Evolutionary conservation across 1,140 invertebrate genomes (phyloP).

Genomic region (Zaprionus lachaisei): DNA sequence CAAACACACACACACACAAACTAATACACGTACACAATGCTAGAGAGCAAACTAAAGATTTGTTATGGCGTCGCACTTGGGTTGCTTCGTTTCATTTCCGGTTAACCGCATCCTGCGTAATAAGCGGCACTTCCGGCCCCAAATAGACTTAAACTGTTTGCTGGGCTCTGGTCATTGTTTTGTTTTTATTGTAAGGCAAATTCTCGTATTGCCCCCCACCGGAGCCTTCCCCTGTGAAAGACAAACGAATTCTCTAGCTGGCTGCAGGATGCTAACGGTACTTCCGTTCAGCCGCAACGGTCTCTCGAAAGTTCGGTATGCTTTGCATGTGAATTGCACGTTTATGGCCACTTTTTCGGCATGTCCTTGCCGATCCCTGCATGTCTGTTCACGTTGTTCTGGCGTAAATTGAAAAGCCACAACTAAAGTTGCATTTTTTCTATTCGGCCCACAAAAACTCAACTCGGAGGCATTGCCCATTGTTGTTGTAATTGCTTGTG

Average conservation of each 20-base stretch:
- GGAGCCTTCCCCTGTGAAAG: background rate
- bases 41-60: slow-evolving; percentile 17
- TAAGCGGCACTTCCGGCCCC: slow-evolving; percentile 74
- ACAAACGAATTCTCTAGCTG: slow-evolving; percentile 16
- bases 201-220: slow-evolving; percentile 33
- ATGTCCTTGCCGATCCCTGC: slow-evolving; percentile 19
- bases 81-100: slow-evolving; percentile 78
- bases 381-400: slow-evolving; percentile 36
- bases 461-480: slow-evolving; percentile 21
- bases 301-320: slow-evolving; percentile 49
- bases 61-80: slow-evolving; percentile 66
- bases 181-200: slow-evolving; percentile 79
- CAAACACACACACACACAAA: slow-evolving; percentile 3
- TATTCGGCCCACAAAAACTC: slow-evolving; percentile 51
- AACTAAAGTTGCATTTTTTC: slow-evolving; percentile 70
- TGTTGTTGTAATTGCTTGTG: slow-evolving; percentile 78
- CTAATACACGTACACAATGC: background rate
- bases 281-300: slow-evolving; percentile 49
- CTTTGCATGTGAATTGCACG: slow-evolving; percentile 78
- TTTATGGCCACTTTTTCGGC: slow-evolving; percentile 63
- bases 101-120: slow-evolving; percentile 81
- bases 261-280: slow-evolving; percentile 57
- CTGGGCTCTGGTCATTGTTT: slow-evolving; percentile 43
- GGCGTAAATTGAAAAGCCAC: slow-evolving; percentile 61
- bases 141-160: slow-evolving; percentile 74